Evolutionary conservation across 1,140 invertebrate species (phyloP).

Genomic region (Callitettix versicolor): DNA sequence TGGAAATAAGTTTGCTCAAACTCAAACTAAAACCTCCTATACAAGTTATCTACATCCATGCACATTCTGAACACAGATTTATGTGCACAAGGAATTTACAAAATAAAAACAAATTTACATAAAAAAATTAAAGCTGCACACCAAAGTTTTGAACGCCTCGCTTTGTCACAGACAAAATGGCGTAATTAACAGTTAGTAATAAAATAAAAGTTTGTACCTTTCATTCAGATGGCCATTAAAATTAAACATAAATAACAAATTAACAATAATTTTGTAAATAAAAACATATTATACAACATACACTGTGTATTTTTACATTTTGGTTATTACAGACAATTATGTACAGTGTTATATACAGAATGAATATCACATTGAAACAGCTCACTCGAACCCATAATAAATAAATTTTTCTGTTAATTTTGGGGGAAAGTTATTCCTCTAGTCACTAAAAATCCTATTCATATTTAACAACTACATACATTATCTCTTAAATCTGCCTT

Average conservation of each 20-base stretch:
- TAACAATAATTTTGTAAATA: background rate
- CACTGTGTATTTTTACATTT: background rate
- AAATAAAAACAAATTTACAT: slow-evolving; percentile 17
- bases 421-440: too few species aligned
- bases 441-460: too few species aligned
- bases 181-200: slow-evolving; percentile 7
- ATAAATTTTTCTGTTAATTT: too few species aligned
- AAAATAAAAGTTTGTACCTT: slow-evolving; percentile 6
- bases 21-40: background rate
- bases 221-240: background rate
- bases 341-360: too few species aligned
- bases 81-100: slow-evolving; percentile 6
- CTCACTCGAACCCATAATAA: too few species aligned
- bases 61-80: background rate
- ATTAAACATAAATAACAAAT: slow-evolving; percentile 7
- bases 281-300: slow-evolving; percentile 3
- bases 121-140: slow-evolving; percentile 18
- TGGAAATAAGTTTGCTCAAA: background rate
- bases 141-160: slow-evolving; percentile 11
- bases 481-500: too few species aligned
- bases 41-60: background rate
- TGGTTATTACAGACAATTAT: background rate
- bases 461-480: too few species aligned
- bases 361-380: too few species aligned
- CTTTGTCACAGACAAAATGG: background rate